Base-by-base conservation (phyloP, 2,113 vertebrate genomes). In the Megaptera novaeangliae region DNA sequence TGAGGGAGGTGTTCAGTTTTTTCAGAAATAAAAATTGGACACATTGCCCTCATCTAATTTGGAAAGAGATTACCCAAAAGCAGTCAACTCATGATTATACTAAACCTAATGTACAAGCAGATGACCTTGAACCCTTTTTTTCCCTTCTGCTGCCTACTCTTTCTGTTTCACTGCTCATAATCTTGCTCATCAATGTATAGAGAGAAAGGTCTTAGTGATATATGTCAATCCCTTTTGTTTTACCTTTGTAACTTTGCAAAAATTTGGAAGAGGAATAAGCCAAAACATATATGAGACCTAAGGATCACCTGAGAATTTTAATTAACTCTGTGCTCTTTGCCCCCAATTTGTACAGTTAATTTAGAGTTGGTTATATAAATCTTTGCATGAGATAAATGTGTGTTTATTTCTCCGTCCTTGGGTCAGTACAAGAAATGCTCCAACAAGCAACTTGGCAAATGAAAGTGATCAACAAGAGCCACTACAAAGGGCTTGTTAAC, bases 1-100 rank as follows among this genome's bases (percentile, higher is more conserved):
- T 83, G 21, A 20, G 3, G 7, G 10, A 2, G 8, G 3, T 72
- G 29, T 27, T 96, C 72, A 49, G 8, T 18, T 44, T 80, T 92
- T 72, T 90, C 81, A n/a, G 36, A 95, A 91, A 82, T 39, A 94
- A 97, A 95, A 83, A 39, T 17, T 87, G 49, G 64, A 80, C 27
- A 6, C 2, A 72, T 34, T 20, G 1, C 59, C 52, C 21, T 86
- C 46, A 85, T 71, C 13, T 66, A 82, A 86, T 59, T 81, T 91
- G 66, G 29, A 89, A 89, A 66, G 36, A 87, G 6, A 69, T 55
- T 68, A 86, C 66, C 41, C 55, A 68, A 82, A 83, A 71, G n/a
- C 10, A 61, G 34, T 77, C 46, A 61, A 17, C 34, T 88, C 31
- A 31, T 34, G n/a, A 66, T 49, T 82, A 49, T 29, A 44, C 61